These are phyloP conservation scores for Latrodectus elegans DNA, from an alignment of 2,888 invertebrate genomes.

Conservation along the genomic window DNA sequence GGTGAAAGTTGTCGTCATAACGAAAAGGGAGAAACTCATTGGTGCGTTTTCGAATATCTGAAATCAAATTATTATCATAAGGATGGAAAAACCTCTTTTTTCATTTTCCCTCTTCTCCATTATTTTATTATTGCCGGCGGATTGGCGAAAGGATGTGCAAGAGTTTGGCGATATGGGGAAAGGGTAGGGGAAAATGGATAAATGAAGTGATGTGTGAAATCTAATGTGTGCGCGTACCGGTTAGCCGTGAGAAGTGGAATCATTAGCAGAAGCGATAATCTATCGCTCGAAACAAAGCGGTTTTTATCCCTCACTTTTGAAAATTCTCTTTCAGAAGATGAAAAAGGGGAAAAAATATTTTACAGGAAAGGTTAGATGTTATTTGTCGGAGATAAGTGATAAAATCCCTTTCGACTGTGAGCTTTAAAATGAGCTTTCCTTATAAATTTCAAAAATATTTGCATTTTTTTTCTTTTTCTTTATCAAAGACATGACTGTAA, in stretches of 20 bases:
- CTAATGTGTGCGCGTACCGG: constrained; percentile 27
- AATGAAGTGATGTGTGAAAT: constrained; percentile 25
- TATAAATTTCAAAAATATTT: no score
- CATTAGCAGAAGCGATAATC: constrained; percentile 57
- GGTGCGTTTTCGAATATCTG: constrained; percentile 53
- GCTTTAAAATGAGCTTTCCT: no score
- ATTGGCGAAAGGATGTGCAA: not conserved
- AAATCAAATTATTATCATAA: constrained; percentile 56
- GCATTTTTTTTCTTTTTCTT: no score
- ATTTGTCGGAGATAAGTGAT: no score
- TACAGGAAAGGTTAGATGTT: no score
- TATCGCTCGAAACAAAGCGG: constrained; percentile 37
- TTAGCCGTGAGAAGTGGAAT: constrained; percentile 41
- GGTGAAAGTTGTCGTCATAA: not conserved
- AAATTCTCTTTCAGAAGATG: not conserved
- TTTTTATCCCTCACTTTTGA: constrained; percentile 27
- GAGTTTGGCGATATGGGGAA: not conserved
- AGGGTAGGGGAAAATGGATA: constrained; percentile 32
- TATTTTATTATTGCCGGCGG: constrained; percentile 26
- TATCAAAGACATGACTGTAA: no score
- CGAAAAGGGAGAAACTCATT: not conserved
- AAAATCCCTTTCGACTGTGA: no score
- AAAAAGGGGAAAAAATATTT: no score
- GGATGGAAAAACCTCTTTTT: not conserved
- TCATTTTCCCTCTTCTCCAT: not conserved